These are phyloP conservation scores for Acanthosepion lycidas DNA, from an alignment of 2,888 invertebrate genomes.

Conservation along the genomic window DNA sequence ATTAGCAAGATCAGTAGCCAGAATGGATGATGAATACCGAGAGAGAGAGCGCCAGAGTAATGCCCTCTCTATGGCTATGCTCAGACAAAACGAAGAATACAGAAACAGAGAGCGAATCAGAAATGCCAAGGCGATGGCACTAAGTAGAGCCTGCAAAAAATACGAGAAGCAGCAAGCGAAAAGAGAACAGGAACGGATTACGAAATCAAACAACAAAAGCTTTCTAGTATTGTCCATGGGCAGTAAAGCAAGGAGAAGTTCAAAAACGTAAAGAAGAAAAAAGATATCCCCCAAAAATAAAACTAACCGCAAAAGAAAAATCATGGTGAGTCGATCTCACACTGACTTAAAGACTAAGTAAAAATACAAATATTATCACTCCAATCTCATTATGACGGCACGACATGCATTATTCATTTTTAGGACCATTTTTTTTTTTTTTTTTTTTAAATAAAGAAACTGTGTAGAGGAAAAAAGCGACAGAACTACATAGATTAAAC, in stretches of 20 bases:
- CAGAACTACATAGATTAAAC: too few species aligned
- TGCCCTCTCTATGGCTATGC: not conserved
- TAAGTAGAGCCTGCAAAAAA: not conserved
- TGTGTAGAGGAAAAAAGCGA: too few species aligned
- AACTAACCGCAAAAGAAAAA: not conserved
- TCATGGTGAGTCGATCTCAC: not conserved
- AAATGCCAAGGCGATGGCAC: not conserved
- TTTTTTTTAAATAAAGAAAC: too few species aligned
- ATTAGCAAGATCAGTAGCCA: not conserved
- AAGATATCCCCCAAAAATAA: not conserved
- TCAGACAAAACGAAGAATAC: not conserved
- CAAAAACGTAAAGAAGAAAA: not conserved
- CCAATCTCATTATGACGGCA: too few species aligned
- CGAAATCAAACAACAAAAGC: not conserved
- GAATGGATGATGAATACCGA: constrained; percentile 3
- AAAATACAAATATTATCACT: too few species aligned
- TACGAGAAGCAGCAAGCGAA: not conserved
- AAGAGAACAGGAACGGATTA: not conserved
- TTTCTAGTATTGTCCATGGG: not conserved
- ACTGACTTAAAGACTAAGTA: too few species aligned
- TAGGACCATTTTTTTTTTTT: too few species aligned
- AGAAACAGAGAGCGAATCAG: not conserved
- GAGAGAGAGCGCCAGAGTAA: not conserved
- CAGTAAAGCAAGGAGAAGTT: not conserved
- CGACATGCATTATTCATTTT: too few species aligned